Evolutionary conservation across 2,888 invertebrate species (phyloP), one percentile per base, ranked within the genome.

Genomic region (Macaria liturata): DNA sequence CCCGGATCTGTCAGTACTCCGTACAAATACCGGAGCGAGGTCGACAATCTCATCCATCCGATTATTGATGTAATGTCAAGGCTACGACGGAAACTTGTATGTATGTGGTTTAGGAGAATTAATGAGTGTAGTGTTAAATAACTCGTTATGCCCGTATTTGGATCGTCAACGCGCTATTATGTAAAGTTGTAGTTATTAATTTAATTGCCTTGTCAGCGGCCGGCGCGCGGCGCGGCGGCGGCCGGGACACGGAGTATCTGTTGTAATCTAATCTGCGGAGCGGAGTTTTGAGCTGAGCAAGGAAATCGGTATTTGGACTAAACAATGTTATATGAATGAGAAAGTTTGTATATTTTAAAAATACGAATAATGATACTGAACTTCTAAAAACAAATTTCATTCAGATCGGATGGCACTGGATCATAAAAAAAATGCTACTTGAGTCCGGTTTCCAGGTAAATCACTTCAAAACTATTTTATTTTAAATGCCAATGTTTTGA

Each of bases 1-100:
- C 67, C 71, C 77, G 78, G 76, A 80, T 78, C 73, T 47, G 20
- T 20, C 51, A 53, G 63, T 51, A 56, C 54, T 66, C 58, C 67
- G 65, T 67, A 62, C 65, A 66, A 70, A 75, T 77, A 75, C 66
- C 74, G 68, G 78, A 76, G 78, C 80, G 71, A 81, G 79, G 78
- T 63, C 74, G 49, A 59, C 53, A 57, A 57, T 64, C 63, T 62
- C 54, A 59, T 68, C 65, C 57, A 59, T 57, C 51, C 48, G 46
- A 64, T 59, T 62, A 63, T 62, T 54, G 59, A 65, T 61, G 46
- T 54, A 70, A 76, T 71, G 74, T 69, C 72, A 74, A 73, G 75
- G 73, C 51, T 60, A 47, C 37, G 46, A 44, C 39, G 54, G 53
- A 61, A 66, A 62, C 64, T 60, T 32, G 65, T 59, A 32, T 20